A percentile compares a stretch with the other conserved stretches of the same genome.
These are phyloP conservation scores for Drosophila diplacantha DNA, from an alignment of 2,888 invertebrate genomes.

Conservation along the genomic window DNA sequence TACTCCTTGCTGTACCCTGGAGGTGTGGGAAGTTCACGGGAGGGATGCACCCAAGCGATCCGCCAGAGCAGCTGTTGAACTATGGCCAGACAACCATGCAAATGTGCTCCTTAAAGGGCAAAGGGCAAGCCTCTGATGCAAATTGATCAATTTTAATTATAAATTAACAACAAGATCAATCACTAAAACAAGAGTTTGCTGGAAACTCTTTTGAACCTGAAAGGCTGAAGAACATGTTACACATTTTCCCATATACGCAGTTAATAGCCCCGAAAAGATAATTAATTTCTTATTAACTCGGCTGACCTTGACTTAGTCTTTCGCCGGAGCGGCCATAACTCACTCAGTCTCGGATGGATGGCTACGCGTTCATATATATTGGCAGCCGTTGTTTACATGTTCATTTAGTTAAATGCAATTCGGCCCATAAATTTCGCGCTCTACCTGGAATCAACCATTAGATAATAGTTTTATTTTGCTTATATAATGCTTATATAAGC, in stretches of 20 bases:
- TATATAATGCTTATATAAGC: constrained; percentile 50
- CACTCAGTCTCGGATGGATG: constrained; percentile 18
- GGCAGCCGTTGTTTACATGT: constrained; percentile 17
- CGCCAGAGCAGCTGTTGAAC: constrained; percentile 21
- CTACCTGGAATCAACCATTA: constrained; percentile 30
- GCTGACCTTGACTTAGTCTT: constrained; percentile 31
- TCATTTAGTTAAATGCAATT: constrained; percentile 34
- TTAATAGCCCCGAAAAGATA: not conserved
- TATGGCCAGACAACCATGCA: not conserved
- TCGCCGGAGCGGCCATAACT: constrained; percentile 15
- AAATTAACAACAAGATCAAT: not conserved
- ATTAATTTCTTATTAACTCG: not conserved
- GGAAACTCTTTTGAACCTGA: no score
- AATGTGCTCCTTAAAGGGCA: constrained; percentile 25
- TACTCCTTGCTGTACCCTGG: not conserved
- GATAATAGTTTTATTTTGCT: constrained; percentile 55
- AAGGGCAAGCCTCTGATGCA: not conserved
- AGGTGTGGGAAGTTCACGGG: constrained; percentile 8
- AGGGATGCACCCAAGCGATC: constrained; percentile 7
- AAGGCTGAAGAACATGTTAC: not conserved
- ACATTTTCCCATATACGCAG: not conserved
- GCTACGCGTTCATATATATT: not conserved
- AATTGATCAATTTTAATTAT: not conserved
- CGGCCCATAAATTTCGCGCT: constrained; percentile 18
- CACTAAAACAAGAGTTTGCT: not conserved